Evolutionary conservation across 2,888 invertebrate genomes (phyloP).

Genomic region (Dasysyrphus tricinctus): DNA sequence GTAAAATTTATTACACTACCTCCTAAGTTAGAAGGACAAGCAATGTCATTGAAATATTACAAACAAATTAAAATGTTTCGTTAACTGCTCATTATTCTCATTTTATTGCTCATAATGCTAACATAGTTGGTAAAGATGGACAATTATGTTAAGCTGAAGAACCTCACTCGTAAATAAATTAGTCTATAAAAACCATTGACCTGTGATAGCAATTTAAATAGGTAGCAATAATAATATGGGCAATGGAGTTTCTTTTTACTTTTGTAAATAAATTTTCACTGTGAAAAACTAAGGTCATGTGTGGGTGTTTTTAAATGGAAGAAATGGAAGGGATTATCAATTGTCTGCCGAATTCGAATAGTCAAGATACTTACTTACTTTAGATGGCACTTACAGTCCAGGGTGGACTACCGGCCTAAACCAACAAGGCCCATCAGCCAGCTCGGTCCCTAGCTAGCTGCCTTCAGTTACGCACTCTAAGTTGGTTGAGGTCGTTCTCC

Average conservation of each 20-base stretch:
- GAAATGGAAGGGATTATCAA: too few species aligned
- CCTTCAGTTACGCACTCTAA: too few species aligned
- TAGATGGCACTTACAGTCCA: too few species aligned
- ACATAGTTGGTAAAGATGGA: not conserved
- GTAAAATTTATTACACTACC: constrained; percentile 19
- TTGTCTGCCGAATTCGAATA: too few species aligned
- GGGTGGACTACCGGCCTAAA: too few species aligned
- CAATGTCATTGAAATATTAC: constrained; percentile 20
- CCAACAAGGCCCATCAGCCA: too few species aligned
- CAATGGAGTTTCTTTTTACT: not conserved
- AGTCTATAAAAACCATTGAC: constrained; percentile 8
- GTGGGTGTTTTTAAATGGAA: too few species aligned
- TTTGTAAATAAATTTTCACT: not conserved
- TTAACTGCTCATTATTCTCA: constrained; percentile 30
- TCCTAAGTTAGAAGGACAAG: constrained; percentile 1
- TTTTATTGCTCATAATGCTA: constrained; percentile 23
- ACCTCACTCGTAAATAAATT: not conserved
- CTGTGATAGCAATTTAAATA: not conserved
- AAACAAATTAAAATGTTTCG: constrained; percentile 21
- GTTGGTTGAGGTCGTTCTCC: too few species aligned
- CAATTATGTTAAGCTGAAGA: not conserved
- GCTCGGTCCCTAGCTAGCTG: too few species aligned
- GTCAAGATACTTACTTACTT: too few species aligned
- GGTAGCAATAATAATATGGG: not conserved
- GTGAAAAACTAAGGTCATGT: too few species aligned